Evolutionary conservation across 2,797 vertebrate genomes (phyloP).

Genomic region (Hypotaenidia philippensis): DNA sequence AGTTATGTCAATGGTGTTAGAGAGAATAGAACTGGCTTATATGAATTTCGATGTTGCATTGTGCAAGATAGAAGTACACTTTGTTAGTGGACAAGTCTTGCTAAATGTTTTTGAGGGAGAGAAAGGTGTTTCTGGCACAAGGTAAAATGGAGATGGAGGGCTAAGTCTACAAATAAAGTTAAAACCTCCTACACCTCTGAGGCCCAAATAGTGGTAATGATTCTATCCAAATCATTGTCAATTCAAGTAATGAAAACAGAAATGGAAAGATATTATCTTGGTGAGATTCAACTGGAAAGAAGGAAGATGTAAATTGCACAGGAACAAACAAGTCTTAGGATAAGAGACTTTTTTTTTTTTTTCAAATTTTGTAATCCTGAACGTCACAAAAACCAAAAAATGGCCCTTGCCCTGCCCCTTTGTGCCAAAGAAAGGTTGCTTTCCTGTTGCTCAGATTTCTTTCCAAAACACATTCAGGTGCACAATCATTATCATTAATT

Average conservation of each 20-base stretch:
- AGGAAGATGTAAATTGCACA: neutral
- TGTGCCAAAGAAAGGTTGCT: neutral
- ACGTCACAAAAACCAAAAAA: neutral
- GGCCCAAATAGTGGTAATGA: neutral
- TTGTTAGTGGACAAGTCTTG: neutral
- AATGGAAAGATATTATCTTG: neutral
- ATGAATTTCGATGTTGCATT: neutral
- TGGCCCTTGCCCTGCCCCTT: neutral
- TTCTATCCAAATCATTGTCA: neutral
- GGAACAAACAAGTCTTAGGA: neutral
- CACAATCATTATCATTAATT: neutral
- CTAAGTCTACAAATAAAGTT: neutral
- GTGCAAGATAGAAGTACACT: neutral
- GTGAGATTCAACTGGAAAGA: neutral
- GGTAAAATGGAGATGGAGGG: neutral
- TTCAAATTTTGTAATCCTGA: neutral
- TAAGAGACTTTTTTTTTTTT: neutral
- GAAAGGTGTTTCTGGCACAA: neutral
- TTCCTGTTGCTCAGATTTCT: neutral
- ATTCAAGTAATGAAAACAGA: neutral
- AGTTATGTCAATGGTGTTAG: neutral
- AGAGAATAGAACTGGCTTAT: neutral
- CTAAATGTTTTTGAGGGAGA: neutral
- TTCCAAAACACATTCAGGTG: neutral
- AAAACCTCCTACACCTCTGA: neutral